Conservation (phyloP, 2,888 invertebrate genomes). For the Conops quadrifasciatus region DNA sequence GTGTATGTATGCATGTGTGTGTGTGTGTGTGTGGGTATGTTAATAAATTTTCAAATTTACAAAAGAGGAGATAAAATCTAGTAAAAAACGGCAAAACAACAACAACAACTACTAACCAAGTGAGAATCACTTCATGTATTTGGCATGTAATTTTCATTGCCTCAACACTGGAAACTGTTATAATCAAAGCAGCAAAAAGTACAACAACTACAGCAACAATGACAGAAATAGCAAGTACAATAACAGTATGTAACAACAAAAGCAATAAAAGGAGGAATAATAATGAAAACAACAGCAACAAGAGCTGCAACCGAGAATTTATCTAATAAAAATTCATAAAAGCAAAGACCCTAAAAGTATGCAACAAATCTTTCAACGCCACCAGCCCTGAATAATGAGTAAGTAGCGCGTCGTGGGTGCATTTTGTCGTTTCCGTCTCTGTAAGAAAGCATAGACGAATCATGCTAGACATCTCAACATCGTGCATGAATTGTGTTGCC, state of each 20-base stretch:
- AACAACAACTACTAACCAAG: background rate
- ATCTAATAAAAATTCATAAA: constrained; percentile 3
- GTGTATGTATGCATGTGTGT: background rate
- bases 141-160: constrained; percentile 3
- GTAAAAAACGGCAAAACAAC: background rate
- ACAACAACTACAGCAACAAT: background rate
- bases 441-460: too few relatives aligned
- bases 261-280: background rate
- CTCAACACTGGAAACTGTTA: too few relatives aligned
- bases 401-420: too few relatives aligned
- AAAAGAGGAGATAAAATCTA: constrained; percentile 8
- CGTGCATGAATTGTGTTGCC: too few relatives aligned
- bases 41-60: constrained; percentile 20
- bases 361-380: constrained; percentile 26
- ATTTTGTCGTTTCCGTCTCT: too few relatives aligned
- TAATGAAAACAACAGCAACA: constrained; percentile 21
- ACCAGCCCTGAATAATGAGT: too few relatives aligned
- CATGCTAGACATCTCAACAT: too few relatives aligned
- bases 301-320: too few relatives aligned
- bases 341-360: constrained; percentile 4
- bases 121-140: background rate
- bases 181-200: too few relatives aligned
- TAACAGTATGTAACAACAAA: background rate
- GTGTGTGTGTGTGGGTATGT: background rate
- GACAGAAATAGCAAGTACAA: constrained; percentile 10